phyloP scores from a whole-genome alignment of 2,113 vertebrate species.

The Lophius piscatorius region DNA sequence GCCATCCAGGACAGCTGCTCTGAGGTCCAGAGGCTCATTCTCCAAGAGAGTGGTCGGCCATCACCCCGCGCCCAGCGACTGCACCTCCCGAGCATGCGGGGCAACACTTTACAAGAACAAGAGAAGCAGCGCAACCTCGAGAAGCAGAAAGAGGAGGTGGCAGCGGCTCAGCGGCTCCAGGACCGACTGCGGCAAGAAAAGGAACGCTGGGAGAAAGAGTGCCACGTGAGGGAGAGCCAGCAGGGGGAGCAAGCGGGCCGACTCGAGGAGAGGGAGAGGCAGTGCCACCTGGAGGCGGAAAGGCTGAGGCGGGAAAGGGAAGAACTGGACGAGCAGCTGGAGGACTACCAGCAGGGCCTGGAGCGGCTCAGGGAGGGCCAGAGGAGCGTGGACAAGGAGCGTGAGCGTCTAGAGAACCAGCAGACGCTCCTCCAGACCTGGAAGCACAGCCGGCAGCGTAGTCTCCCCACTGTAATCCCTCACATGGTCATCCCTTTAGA shows the following conservation, averaged over 20 bases:
- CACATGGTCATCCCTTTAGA: constrained; percentile 77
- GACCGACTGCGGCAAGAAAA: constrained; percentile 84
- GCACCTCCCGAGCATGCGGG: constrained; percentile 71
- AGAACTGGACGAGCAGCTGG: constrained; percentile 85
- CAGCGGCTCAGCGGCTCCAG: constrained; percentile 82
- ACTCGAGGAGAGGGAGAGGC: constrained; percentile 77
- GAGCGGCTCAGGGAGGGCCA: constrained; percentile 91
- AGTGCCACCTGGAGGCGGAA: constrained; percentile 81
- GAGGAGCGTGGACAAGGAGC: constrained; percentile 86
- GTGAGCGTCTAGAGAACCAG: constrained; percentile 82
- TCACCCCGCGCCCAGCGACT: constrained; percentile 43
- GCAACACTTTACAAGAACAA: constrained; percentile 88
- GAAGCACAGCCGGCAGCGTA: constrained; percentile 81
- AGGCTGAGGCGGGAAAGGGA: constrained; percentile 79
- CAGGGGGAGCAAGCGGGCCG: constrained; percentile 75
- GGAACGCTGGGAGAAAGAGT: constrained; percentile 89
- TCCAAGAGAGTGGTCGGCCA: constrained; percentile 79
- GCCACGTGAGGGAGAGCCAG: constrained; percentile 78
- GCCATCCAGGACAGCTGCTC: constrained; percentile 91
- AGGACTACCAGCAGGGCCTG: constrained; percentile 92
- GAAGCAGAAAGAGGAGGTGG: constrained; percentile 89
- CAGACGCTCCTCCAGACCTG: constrained; percentile 79
- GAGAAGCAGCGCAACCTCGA: constrained; percentile 93
- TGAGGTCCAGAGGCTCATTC: constrained; percentile 85
- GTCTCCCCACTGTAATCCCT: constrained; percentile 68